Base-by-base conservation (phyloP, 2,797 vertebrate species). In the Coluber constrictor region DNA sequence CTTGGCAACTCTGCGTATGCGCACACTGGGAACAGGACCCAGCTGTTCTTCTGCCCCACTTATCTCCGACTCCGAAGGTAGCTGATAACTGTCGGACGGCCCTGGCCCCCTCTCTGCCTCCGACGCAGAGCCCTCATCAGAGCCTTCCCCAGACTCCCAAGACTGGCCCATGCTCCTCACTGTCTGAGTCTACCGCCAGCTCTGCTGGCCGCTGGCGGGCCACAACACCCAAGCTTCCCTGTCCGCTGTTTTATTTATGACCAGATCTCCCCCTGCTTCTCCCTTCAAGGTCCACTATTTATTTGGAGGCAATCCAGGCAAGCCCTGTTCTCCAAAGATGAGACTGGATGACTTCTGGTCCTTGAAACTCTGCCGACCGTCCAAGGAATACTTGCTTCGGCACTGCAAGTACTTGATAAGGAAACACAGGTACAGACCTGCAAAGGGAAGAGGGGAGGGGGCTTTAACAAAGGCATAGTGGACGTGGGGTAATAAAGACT, bases 331-430 rank as follows among this genome's bases (percentile, higher is more conserved):
- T 96, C 99, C 99, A 29, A 99, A 99, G 96, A 99, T 99, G 99
- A 98, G 99, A 86, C 97, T 99, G 96, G 99, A 99, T 43, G 99
- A 99, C 96, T 99, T 99, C 97, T 99, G 99, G 99, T 99, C 99
- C 87, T 97, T 99, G 96, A 99, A 99, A 97, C 98, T 99, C 93
- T 99, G 99, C 96, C 98, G 99, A 61, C 99, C 99, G 96, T 99
- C 99, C 27, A 99, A 99, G 97, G 99, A 99, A 96, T 99, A 99
- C 94, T 97, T 99, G 95, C 98, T 99, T 91, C 98, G 99, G 93
- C 99, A 99, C 96, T 99, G 99, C 98, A 99, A 98, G 98, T 99
- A 99, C 97, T 99, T 99, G 96, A 99, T 99, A 97, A 98, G 99
- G 96, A 99, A 99, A 95, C 99, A 99, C 98, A 99, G 99, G 99